Evolutionary conservation across 2,888 invertebrate genomes (phyloP).

Genomic region (Clepsis dumicolana): DNA sequence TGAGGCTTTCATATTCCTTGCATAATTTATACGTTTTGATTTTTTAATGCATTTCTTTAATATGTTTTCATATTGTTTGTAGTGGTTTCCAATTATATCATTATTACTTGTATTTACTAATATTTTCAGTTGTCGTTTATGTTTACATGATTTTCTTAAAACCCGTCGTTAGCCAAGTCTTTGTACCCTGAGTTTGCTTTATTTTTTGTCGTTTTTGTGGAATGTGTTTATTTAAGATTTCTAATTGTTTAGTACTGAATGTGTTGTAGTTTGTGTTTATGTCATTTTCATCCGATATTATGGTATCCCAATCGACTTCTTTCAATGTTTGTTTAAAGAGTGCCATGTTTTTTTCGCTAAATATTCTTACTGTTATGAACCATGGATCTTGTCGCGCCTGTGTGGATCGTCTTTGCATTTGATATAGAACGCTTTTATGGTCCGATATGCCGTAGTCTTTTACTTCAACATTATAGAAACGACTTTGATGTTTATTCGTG

Average conservation of each 20-base stretch:
- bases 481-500: neutral
- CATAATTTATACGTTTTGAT: neutral
- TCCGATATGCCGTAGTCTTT: conserved; percentile 16
- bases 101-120: neutral
- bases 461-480: neutral
- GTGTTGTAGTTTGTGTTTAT: too few relatives aligned
- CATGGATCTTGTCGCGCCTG: neutral
- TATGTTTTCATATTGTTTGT: neutral
- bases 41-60: conserved; percentile 6
- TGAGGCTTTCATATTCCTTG: neutral
- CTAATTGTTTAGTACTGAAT: too few relatives aligned
- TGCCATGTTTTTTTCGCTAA: conserved; percentile 8
- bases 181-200: too few relatives aligned
- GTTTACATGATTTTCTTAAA: neutral
- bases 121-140: conserved; percentile 12
- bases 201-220: too few relatives aligned
- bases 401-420: neutral
- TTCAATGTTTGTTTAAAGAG: neutral
- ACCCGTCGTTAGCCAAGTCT: neutral
- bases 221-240: too few relatives aligned
- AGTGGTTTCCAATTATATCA: neutral
- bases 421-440: neutral
- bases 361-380: neutral
- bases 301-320: neutral
- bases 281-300: too few relatives aligned